Evolutionary conservation across 2,797 vertebrate species (phyloP), one percentile per base, ranked within the genome.

Genomic region (Gadopsis marmoratus): DNA sequence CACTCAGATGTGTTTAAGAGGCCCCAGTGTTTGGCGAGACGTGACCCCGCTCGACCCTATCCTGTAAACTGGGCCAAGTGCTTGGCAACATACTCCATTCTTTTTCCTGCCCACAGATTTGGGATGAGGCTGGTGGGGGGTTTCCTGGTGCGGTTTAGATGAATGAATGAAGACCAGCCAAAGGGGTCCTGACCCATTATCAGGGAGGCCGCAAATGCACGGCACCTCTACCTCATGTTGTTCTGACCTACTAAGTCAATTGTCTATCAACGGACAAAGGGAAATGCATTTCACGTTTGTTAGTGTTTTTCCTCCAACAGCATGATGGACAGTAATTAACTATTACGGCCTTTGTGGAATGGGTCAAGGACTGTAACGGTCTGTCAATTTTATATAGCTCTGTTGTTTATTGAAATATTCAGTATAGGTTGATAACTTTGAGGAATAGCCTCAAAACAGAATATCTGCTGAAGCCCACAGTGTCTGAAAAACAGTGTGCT

Each of bases 31-130:
- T 95, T 94, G 88, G 86, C 74, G 86, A 94, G 90, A 89, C 71
- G 37, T 92, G 93, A 95, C 94, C 94, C 91, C 21, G 82, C 76
- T 91, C 83, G 90, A 94, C 93, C 94, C 86, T 61, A 76, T 92
- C 88, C 86, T 91, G 91, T 93, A 94, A 95, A 95, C 91, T 88
- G 82, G 91, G 89, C 86, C 89, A 81, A 92, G 90, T 91, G 81
- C 90, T 89, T 85, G n/a, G 80, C 82, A 86, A 86, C 83, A 51
- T 72, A 69, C 86, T 85, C 64, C 65, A 55, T 74, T 66, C 50
- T 29, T 74, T 87, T 87, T 74, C 83, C 82, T 73, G 61, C 70
- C 75, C 71, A 41, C 54, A 50, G 63, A 74, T 75, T 82, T 33
- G 73, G 63, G 63, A 51, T 55, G 73, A 71, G 64, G 77, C 63